phyloP scores from a whole-genome alignment of 2,797 vertebrate species.

The Margarornis squamiger region DNA sequence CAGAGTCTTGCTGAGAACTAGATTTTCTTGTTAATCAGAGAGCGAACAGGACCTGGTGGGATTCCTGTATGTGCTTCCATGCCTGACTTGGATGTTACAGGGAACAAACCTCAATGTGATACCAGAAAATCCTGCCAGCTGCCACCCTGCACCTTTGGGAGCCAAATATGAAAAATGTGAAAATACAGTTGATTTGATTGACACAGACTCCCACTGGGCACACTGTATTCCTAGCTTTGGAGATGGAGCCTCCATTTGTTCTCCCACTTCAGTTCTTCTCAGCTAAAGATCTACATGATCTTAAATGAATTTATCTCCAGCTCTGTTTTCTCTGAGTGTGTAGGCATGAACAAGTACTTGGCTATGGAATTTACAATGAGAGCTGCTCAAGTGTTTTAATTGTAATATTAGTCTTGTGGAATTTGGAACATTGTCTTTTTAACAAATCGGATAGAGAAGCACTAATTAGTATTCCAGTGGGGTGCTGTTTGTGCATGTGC shows the following conservation, averaged over 20 bases:
- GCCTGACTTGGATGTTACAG: background rate
- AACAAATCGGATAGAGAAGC: conserved; percentile 9
- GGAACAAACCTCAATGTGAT: background rate
- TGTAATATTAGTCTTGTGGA: background rate
- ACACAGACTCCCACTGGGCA: background rate
- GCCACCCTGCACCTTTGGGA: background rate
- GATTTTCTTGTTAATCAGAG: background rate
- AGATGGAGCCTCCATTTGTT: background rate
- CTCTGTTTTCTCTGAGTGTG: background rate
- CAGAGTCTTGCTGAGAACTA: background rate
- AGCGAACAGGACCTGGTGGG: background rate
- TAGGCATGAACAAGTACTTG: background rate
- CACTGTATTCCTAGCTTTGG: background rate
- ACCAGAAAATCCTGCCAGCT: background rate
- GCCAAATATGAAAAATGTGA: background rate
- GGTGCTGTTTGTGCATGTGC: background rate
- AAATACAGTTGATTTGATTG: background rate
- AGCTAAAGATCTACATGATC: background rate
- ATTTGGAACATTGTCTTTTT: conserved; percentile 40
- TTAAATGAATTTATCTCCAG: background rate
- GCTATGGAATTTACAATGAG: background rate
- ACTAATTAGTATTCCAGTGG: background rate
- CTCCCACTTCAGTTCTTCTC: background rate
- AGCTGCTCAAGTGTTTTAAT: conserved; percentile 15
- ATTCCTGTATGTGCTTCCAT: background rate